These are phyloP conservation scores for Nylanderia fulva DNA, from an alignment of 1,140 invertebrate species.

Conservation along the genomic window DNA sequence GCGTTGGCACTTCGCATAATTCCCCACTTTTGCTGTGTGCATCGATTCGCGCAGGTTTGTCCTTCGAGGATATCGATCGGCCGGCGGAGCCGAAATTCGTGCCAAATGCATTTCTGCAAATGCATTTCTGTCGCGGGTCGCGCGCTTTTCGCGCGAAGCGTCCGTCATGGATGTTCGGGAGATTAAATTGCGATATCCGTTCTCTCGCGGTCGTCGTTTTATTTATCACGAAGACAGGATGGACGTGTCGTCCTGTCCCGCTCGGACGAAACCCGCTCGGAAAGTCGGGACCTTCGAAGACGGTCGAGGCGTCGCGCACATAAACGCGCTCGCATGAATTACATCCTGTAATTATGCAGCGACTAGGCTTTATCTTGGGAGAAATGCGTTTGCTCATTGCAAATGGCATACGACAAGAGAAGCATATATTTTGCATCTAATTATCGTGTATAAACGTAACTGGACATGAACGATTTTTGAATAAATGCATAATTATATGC, in stretches of 20 bases:
- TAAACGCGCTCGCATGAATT: constrained; percentile 45
- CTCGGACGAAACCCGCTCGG: constrained; percentile 24
- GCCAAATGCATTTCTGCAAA: constrained; percentile 5
- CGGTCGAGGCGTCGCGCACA: not conserved
- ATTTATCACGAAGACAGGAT: constrained; percentile 54
- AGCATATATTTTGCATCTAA: not conserved
- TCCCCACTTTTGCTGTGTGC: not conserved
- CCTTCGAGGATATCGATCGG: constrained; percentile 44
- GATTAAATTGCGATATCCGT: constrained; percentile 58
- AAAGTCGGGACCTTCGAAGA: constrained; percentile 55
- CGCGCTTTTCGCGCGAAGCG: not conserved
- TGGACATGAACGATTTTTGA: not conserved
- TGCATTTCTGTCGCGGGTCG: not conserved
- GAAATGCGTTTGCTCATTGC: not conserved
- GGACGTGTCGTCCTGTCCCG: constrained; percentile 51
- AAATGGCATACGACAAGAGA: not conserved
- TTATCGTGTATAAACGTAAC: not conserved
- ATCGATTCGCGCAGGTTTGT: not conserved
- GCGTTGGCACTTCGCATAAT: constrained; percentile 5
- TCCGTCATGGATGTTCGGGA: constrained; percentile 25
- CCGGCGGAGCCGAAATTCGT: constrained; percentile 15
- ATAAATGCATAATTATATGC: not conserved
- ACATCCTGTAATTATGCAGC: constrained; percentile 60
- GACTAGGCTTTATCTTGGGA: constrained; percentile 25
- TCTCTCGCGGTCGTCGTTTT: constrained; percentile 21